Evolutionary conservation across 1,140 invertebrate genomes (phyloP).

Genomic region (Danaus melanippus): DNA sequence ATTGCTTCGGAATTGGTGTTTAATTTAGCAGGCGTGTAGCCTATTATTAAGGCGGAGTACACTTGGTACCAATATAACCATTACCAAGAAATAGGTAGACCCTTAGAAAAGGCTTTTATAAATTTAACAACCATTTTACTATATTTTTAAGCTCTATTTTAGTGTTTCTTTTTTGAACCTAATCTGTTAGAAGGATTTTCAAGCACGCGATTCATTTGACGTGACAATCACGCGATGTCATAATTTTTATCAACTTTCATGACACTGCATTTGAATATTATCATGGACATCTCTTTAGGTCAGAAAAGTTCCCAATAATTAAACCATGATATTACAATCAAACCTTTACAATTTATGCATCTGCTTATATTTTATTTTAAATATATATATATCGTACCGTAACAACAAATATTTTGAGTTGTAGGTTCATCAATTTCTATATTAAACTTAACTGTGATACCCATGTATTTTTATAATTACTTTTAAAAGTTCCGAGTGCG

Average conservation of each 20-base stretch:
- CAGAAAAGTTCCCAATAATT: too few relatives aligned
- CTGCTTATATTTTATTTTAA: too few relatives aligned
- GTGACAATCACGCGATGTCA: slow-evolving; percentile 1
- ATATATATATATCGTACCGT: too few relatives aligned
- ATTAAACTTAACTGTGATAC: too few relatives aligned
- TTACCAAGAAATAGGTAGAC: slow-evolving; percentile 6
- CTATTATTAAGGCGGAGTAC: slow-evolving; percentile 14
- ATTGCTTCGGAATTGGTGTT: slow-evolving; percentile 15
- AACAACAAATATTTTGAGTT: too few relatives aligned
- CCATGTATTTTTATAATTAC: too few relatives aligned
- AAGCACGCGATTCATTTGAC: slow-evolving; percentile 9
- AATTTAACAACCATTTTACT: not conserved
- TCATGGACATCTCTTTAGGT: not conserved
- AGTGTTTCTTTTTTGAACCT: slow-evolving; percentile 1
- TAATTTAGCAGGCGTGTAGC: slow-evolving; percentile 12
- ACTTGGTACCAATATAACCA: slow-evolving; percentile 1
- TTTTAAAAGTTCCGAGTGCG: not conserved
- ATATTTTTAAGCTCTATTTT: slow-evolving; percentile 1
- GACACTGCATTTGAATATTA: slow-evolving; percentile 4
- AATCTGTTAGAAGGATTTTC: slow-evolving; percentile 9
- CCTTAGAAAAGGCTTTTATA: slow-evolving; percentile 4
- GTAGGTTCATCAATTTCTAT: too few relatives aligned
- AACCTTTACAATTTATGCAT: too few relatives aligned
- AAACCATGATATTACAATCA: too few relatives aligned
- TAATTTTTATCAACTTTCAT: slow-evolving; percentile 4